These are phyloP conservation scores for Aldrovandia affinis DNA, from an alignment of 2,797 vertebrate species.

Conservation along the genomic window DNA sequence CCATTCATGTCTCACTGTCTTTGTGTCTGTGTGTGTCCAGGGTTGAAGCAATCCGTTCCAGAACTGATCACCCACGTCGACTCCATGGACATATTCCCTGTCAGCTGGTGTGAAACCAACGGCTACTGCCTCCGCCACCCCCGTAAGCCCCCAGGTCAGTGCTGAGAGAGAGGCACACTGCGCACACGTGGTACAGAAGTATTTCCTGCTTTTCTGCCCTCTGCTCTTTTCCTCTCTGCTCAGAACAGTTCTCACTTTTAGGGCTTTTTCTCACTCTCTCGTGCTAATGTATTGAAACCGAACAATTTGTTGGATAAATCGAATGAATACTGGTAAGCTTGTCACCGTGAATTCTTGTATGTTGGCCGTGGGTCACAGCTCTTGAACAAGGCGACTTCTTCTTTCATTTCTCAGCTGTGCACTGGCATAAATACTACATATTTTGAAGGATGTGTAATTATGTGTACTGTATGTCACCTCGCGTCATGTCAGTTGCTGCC, in stretches of 20 bases:
- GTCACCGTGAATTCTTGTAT: not conserved
- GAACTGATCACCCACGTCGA: constrained; percentile 92
- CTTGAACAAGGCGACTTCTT: not conserved
- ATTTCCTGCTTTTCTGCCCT: not conserved
- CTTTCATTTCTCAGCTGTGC: not conserved
- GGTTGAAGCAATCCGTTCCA: constrained; percentile 84
- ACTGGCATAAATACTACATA: not conserved
- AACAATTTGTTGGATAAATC: not conserved
- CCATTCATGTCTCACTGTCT: constrained; percentile 28
- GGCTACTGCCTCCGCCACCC: constrained; percentile 90
- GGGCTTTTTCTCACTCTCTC: not conserved
- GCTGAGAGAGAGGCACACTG: not conserved
- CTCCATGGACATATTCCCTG: constrained; percentile 94
- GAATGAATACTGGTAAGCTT: not conserved
- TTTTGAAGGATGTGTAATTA: not conserved
- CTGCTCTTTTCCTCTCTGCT: constrained; percentile 18
- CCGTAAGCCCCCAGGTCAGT: constrained; percentile 85
- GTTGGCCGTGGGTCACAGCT: not conserved
- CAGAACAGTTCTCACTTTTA: constrained; percentile 8
- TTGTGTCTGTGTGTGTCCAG: not conserved
- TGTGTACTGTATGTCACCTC: not conserved
- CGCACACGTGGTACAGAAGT: not conserved
- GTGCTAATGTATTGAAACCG: not conserved
- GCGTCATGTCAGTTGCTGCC: not conserved
- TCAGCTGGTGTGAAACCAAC: constrained; percentile 98